These are phyloP conservation scores for Brachionus rotundiformis DNA, from an alignment of 1,140 invertebrate species.

Conservation along the genomic window DNA sequence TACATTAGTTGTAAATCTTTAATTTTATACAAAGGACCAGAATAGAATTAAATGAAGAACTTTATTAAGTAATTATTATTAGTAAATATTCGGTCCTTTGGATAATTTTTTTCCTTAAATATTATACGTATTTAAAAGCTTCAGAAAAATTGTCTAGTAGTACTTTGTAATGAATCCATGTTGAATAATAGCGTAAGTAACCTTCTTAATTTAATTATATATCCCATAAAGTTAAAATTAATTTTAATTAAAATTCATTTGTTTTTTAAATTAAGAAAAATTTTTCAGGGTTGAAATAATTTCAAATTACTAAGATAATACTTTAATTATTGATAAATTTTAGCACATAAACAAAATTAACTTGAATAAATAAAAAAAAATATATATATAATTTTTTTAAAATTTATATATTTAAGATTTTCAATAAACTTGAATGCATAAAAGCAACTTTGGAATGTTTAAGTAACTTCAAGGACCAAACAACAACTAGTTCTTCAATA, in stretches of 20 bases:
- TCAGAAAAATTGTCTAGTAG: slow-evolving; percentile 35
- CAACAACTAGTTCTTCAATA: slow-evolving; percentile 10
- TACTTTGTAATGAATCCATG: slow-evolving; percentile 31
- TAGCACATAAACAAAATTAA: too few relatives aligned
- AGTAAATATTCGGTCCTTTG: not conserved
- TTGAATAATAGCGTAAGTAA: slow-evolving; percentile 36
- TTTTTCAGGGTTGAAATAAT: too few relatives aligned
- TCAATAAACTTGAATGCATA: slow-evolving; percentile 33
- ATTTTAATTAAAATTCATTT: too few relatives aligned
- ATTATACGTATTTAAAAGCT: not conserved
- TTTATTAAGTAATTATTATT: not conserved
- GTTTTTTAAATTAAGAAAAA: too few relatives aligned
- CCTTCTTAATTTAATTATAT: too few relatives aligned
- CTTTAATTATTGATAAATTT: too few relatives aligned
- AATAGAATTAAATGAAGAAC: not conserved
- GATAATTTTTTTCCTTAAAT: not conserved
- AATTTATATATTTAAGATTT: not conserved
- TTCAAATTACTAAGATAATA: too few relatives aligned
- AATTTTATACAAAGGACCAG: not conserved
- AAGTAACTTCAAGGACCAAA: slow-evolving; percentile 14
- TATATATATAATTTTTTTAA: too few relatives aligned
- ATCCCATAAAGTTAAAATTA: too few relatives aligned
- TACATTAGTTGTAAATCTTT: slow-evolving; percentile 38
- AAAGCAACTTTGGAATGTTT: slow-evolving; percentile 29
- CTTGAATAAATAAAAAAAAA: too few relatives aligned